Base-by-base conservation (phyloP, 2,888 invertebrate genomes). In the Ichneumoninae sp. region DNA sequence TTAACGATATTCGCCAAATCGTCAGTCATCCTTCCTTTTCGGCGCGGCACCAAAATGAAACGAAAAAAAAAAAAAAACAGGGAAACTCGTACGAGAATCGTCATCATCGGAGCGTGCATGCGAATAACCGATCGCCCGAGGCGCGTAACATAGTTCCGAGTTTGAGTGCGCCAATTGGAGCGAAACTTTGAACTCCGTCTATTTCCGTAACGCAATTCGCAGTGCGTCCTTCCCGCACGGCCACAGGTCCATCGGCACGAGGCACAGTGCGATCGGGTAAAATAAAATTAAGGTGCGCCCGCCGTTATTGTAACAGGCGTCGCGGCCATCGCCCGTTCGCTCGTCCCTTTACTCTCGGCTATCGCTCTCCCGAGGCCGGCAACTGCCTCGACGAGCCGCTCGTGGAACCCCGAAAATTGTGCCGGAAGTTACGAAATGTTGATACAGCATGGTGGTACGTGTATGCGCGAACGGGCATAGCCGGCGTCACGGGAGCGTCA, bases 371-470 rank as follows among this genome's bases (percentile, higher is more conserved):
- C 75, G 70, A 80, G 70, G 75, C 52, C 83, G 50, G 57, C 36
- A 50, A 57, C 40, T 6, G 70, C 70, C 71, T 71, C 81, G 70
- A 66, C 78, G 69, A 30, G 54, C 70, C 36, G 19, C 36, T 33
- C 30, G 22, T 63, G 63, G n/a, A 78, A 50, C 79, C 79, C 63
- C 69, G 54, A 83, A 83, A 69, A 65, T 22, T 47, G 33, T 71
- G 79, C 47, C 79, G 70, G 79, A 79, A 76, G 76, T 83, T 76
- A 80, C 75, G 71, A 83, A 80, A 83, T 54, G 57, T 50, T 83
- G 80, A 71, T 73, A 76, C 66, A 76, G 54, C 57, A 19, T n/a
- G 33, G 22, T 63, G 10, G 13, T 40, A 30, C 7, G 33, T 16
- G 50, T 69, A 69, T 22, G n/a, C n/a, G 26, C 22, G 40, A 71